Base-by-base conservation (phyloP, 2,113 vertebrate genomes). In the Zapus hudsonius region DNA sequence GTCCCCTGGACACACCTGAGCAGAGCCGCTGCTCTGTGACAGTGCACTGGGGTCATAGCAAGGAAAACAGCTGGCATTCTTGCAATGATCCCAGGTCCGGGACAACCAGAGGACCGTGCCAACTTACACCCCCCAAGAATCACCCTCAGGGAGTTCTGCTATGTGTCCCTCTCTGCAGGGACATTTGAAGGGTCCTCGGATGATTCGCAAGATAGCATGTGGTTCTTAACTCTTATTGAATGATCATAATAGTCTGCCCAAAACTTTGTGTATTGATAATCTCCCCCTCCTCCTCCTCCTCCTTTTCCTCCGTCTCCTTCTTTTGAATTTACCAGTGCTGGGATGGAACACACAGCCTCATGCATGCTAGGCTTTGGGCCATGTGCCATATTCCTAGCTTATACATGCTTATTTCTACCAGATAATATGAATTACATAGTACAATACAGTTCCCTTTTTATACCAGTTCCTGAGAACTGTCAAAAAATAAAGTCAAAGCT, bases 161-260 rank as follows among this genome's bases (percentile, higher is more conserved):
- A 25, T 74, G 81, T 25, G 52, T 79, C 2, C 1, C 27, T 15
- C 27, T 76, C 19, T 70, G 64, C 23, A 87, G 73, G 16, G 70
- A 59, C 38, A 70, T 23, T 72, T 44, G 87, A 22, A 67, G 42
- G 40, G 57, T 90, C 86, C 95, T 92, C 91, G 81, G 55, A 90
- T 89, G 84, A 61, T 23, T n/a, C 73, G 40, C 40, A 92, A n/a
- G n/a, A n/a, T n/a, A n/a, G n/a, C n/a, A n/a, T n/a, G n/a, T n/a
- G n/a, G n/a, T n/a, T n/a, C n/a, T n/a, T n/a, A n/a, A n/a, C n/a
- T n/a, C n/a, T n/a, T n/a, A n/a, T n/a, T n/a, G n/a, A n/a, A n/a
- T n/a, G n/a, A n/a, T n/a, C n/a, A n/a, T n/a, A n/a, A n/a, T n/a
- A n/a, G n/a, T n/a, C n/a, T n/a, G n/a, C n/a, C n/a, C n/a, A n/a